Evolutionary conservation across 2,888 invertebrate genomes (phyloP).

Genomic region (Gasteruption jaculator): DNA sequence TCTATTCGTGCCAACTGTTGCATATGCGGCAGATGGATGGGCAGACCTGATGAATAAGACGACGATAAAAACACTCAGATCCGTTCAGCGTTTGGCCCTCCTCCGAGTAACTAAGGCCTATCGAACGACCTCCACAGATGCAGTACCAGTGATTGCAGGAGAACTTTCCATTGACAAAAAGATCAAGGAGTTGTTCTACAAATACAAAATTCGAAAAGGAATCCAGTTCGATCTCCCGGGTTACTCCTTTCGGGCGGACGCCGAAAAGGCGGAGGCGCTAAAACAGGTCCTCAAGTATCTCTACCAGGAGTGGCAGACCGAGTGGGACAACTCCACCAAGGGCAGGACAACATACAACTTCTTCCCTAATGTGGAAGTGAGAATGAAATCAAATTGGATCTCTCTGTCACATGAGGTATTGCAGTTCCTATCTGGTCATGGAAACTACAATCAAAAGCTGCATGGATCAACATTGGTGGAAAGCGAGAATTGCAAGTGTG

Average conservation of each 20-base stretch:
- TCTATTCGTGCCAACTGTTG: neutral
- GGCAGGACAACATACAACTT: conserved; percentile 12
- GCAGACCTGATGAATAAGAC: neutral
- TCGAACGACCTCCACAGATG: conserved; percentile 1
- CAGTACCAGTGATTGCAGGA: neutral
- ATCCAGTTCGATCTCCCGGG: neutral
- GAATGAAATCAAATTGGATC: neutral
- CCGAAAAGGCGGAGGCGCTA: neutral
- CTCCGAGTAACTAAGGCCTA: neutral
- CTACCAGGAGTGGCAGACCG: conserved; percentile 13
- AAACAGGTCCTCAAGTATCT: no score
- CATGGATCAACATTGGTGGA: no score
- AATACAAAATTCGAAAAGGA: neutral
- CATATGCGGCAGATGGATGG: conserved; percentile 7
- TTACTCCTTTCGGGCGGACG: no score
- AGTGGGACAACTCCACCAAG: conserved; percentile 9
- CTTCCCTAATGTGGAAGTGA: conserved; percentile 11
- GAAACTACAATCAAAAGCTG: neutral
- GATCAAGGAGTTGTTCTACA: neutral
- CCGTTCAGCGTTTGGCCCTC: conserved; percentile 2
- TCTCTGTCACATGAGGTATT: neutral
- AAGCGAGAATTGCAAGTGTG: no score
- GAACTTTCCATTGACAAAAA: conserved; percentile 2
- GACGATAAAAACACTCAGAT: neutral
- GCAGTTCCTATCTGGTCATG: conserved; percentile 1